Evolutionary conservation across 2,888 invertebrate genomes (phyloP), one percentile per base, ranked within the genome.

Genomic region (Latrodectus elegans): DNA sequence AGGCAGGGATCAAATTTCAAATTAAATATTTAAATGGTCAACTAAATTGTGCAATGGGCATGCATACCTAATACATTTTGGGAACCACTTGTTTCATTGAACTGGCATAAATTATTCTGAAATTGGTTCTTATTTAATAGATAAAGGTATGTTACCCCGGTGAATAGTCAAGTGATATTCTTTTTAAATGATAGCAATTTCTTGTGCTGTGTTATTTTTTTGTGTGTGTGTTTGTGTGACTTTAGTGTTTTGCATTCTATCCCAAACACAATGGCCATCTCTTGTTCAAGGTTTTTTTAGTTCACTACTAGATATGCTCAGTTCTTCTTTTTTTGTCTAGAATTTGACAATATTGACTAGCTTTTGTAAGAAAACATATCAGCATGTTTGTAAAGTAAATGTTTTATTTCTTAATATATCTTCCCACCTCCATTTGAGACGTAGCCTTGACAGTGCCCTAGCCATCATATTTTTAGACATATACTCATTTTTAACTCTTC

Each of bases 281-380:
- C n/a, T 74, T 53, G 26, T 51, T 74, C 49, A 55, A 74, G 26
- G 22, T 52, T 74, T 51, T 52, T 49, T 53, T 26, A 53, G 22
- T 53, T 73, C 55, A 17, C 17, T 53, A 51, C n/a, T 14, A 38
- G 26, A 26, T 67, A 51, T 68, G 71, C 52, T 72, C 17, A 55
- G 38, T 72, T 49, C 55, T 70, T 51, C 53, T 38, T 52, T 51
- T 4, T 38, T 53, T 53, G 52, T 55, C 15, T 75, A 52, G 60
- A 74, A 38, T 38, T 38, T 38, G 38, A 38, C 38, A 38, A 38
- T 53, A 52, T 9, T 75, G 68, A 52, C 68, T 67, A 74, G 82
- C 75, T 82, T 74, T 82, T 68, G 67, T 78, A 55, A 38, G 38
- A 38, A 70, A 75, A 74, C 82, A 82, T 82, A 74, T 82, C 82